These are phyloP conservation scores for Rutpela maculata DNA, from an alignment of 2,888 invertebrate genomes.

Conservation along the genomic window DNA sequence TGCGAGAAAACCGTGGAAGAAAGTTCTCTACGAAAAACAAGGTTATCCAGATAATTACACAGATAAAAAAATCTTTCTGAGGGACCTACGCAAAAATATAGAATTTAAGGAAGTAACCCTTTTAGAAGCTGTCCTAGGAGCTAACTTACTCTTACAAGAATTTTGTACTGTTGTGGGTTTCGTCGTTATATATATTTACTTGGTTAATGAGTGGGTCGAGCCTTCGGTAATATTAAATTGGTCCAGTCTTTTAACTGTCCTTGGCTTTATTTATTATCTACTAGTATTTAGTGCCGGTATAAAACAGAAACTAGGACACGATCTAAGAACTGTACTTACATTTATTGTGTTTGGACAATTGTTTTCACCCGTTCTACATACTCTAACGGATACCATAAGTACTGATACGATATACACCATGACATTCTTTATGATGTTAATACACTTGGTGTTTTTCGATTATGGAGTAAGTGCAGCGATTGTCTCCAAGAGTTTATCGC, in stretches of 20 bases:
- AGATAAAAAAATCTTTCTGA: constrained; percentile 87
- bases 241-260: constrained; percentile 76
- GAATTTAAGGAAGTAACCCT: constrained; percentile 85
- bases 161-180: constrained; percentile 86
- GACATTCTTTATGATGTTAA: constrained; percentile 89
- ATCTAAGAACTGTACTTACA: constrained; percentile 86
- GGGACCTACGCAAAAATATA: constrained; percentile 89
- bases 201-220: constrained; percentile 82
- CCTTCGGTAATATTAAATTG: constrained; percentile 80
- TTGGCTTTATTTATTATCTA: constrained; percentile 80
- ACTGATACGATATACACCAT: constrained; percentile 98
- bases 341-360: constrained; percentile 92
- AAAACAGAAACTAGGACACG: constrained; percentile 73
- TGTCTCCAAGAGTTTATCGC: constrained; percentile 92
- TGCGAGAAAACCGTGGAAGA: constrained; percentile 83
- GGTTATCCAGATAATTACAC: constrained; percentile 95
- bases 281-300: constrained; percentile 59
- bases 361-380: constrained; percentile 93
- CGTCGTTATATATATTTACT: constrained; percentile 82
- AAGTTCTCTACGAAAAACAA: constrained; percentile 92
- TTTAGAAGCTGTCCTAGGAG: constrained; percentile 83
- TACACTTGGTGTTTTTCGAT: constrained; percentile 94
- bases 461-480: constrained; percentile 92
- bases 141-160: constrained; percentile 87
- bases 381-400: constrained; percentile 96